phyloP scores from a whole-genome alignment of 2,888 invertebrate genomes.

The Halictus ligatus region DNA sequence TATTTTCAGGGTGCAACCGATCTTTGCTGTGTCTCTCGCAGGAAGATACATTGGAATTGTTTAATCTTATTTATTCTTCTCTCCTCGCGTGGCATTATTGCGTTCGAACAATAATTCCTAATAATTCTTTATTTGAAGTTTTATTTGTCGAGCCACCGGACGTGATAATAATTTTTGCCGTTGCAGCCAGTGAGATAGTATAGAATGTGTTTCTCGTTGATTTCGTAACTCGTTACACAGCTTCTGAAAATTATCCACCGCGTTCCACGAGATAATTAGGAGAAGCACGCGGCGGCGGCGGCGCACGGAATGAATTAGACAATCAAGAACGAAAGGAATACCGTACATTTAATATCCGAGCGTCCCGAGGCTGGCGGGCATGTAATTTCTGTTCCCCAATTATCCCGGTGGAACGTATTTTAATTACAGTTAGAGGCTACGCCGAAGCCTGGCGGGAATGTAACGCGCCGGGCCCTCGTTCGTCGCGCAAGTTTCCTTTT shows the following conservation, averaged over 20 bases:
- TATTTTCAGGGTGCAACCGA: too few relatives aligned
- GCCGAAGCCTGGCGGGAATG: neutral
- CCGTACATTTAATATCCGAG: neutral
- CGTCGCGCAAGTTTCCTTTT: conserved; percentile 28
- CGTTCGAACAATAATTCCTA: too few relatives aligned
- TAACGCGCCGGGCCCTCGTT: neutral
- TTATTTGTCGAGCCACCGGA: too few relatives aligned
- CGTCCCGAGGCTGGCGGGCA: neutral
- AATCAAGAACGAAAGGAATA: conserved; percentile 12
- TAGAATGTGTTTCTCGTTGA: neutral
- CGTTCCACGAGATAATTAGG: neutral
- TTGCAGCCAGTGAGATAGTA: neutral
- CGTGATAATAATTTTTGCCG: neutral
- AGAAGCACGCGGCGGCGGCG: neutral
- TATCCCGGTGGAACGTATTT: neutral
- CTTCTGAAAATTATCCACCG: neutral
- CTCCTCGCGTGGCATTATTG: too few relatives aligned
- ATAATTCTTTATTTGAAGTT: too few relatives aligned
- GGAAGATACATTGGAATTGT: too few relatives aligned
- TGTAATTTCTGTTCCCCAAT: conserved; percentile 1
- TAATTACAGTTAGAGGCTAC: conserved; percentile 6
- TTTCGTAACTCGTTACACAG: neutral
- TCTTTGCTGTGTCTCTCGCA: too few relatives aligned
- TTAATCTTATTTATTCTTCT: too few relatives aligned
- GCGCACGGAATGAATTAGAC: neutral